phyloP scores from a whole-genome alignment of 2,888 invertebrate genomes.

The Mesopsocus fuscifrons region DNA sequence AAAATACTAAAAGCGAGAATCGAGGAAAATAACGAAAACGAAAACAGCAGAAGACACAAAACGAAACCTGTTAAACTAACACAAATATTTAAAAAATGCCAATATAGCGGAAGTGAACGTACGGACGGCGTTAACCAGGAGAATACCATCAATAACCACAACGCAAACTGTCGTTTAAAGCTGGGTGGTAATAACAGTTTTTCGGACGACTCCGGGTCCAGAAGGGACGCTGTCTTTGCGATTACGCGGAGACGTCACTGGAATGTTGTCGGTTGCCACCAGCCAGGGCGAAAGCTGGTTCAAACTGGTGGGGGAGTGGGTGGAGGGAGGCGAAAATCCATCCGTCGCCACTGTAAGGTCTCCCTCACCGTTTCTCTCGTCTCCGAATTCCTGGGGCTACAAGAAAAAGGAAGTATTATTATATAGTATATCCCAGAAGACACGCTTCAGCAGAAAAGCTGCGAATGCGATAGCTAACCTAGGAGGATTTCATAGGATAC shows the following conservation, averaged over 20 bases:
- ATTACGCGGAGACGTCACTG: slow-evolving; percentile 33
- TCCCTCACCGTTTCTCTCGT: too few relatives aligned
- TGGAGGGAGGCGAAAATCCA: slow-evolving; percentile 13
- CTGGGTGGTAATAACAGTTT: slow-evolving; percentile 76
- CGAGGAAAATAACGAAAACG: too few relatives aligned
- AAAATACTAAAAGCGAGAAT: too few relatives aligned
- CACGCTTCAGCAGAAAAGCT: too few relatives aligned
- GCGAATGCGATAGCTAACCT: too few relatives aligned
- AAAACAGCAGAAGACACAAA: too few relatives aligned
- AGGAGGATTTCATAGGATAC: too few relatives aligned
- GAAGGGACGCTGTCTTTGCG: slow-evolving; percentile 37
- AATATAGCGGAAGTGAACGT: too few relatives aligned
- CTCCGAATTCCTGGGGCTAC: slow-evolving; percentile 14
- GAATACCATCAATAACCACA: slow-evolving; percentile 8
- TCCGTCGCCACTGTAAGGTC: slow-evolving; percentile 8
- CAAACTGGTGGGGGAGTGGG: slow-evolving; percentile 32
- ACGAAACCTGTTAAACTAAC: too few relatives aligned
- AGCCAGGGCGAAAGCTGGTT: slow-evolving; percentile 66
- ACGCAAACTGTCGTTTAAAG: slow-evolving; percentile 36
- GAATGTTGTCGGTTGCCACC: slow-evolving; percentile 51
- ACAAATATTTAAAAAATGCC: too few relatives aligned
- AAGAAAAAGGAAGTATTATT: slow-evolving; percentile 22
- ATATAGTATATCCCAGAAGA: too few relatives aligned
- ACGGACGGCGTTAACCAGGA: too few relatives aligned
- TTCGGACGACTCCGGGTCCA: slow-evolving; percentile 54